phyloP scores from a whole-genome alignment of 2,797 vertebrate species.

The Emys orbicularis region DNA sequence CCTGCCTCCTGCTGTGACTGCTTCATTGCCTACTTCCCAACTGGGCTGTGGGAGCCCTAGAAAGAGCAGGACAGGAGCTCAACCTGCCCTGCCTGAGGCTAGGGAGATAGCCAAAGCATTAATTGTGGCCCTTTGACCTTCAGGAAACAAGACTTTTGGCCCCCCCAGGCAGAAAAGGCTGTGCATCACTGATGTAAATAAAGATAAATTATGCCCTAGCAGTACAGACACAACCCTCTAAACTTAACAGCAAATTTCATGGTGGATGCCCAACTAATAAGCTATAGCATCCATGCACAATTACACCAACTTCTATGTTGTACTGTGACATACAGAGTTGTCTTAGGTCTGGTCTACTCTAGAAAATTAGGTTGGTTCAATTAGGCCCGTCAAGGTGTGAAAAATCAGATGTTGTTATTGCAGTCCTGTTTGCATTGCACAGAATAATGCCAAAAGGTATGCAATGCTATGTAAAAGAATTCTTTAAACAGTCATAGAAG shows the following conservation, averaged over 20 bases:
- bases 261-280: neutral
- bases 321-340: neutral
- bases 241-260: neutral
- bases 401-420: neutral
- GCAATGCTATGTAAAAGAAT: neutral
- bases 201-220: constrained; percentile 41
- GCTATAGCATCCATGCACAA: neutral
- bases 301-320: neutral
- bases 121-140: constrained; percentile 34
- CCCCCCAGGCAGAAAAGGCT: constrained; percentile 18
- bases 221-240: neutral
- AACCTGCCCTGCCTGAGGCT: constrained; percentile 4
- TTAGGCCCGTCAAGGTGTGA: rapidly evolving
- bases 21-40: neutral
- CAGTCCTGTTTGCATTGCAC: neutral
- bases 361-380: neutral
- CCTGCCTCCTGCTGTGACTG: neutral
- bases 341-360: neutral
- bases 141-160: constrained; percentile 36
- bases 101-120: constrained; percentile 46
- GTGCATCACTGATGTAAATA: neutral
- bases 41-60: neutral
- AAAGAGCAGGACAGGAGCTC: constrained; percentile 12
- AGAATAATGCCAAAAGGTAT: neutral
- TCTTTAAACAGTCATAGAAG: neutral